Conservation (phyloP, 2,113 vertebrate genomes). For the Tyrannus savana region DNA sequence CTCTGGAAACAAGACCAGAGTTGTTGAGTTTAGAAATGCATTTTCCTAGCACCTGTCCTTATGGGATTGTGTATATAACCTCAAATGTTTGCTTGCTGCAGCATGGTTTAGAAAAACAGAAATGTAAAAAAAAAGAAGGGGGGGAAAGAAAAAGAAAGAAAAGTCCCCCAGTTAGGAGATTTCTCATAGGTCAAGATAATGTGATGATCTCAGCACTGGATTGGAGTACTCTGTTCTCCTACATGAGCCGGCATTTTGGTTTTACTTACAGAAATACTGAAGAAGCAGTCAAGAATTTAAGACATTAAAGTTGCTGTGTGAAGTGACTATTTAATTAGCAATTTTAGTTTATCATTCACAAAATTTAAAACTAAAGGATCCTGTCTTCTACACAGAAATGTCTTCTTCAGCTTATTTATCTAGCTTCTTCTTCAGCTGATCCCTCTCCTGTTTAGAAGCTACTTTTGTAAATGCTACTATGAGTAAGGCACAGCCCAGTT, state of each 20-base stretch:
- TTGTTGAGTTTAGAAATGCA: neutral
- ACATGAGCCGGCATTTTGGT: neutral
- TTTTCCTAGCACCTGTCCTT: constrained; percentile 8
- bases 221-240: neutral
- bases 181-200: neutral
- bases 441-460: neutral
- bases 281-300: neutral
- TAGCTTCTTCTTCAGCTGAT: neutral
- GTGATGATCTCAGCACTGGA: neutral
- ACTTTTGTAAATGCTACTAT: neutral
- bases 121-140: neutral
- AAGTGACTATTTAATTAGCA: neutral
- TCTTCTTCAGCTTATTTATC: neutral
- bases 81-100: neutral
- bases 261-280: neutral
- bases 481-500: neutral
- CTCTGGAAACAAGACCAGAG: constrained; percentile 7
- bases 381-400: neutral
- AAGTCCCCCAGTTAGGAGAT: neutral
- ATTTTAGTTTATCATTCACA: neutral
- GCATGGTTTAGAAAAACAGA: neutral
- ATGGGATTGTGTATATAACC: neutral
- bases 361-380: neutral
- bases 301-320: neutral
- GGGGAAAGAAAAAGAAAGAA: accelerated